These are phyloP conservation scores for Bufo gargarizans DNA, from an alignment of 2,113 vertebrate species.

Conservation along the genomic window DNA sequence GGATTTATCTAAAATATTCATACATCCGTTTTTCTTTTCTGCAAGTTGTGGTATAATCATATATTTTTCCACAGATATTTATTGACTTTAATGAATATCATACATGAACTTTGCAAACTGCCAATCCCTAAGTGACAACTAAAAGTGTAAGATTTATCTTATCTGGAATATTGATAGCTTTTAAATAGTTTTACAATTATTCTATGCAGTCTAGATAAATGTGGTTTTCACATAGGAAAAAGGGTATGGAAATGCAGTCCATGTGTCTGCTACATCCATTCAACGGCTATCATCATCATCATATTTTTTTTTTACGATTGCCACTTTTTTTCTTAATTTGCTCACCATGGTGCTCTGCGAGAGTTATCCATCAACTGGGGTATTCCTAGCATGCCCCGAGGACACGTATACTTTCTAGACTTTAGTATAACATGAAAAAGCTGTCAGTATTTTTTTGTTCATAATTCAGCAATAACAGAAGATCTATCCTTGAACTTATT, in stretches of 20 bases:
- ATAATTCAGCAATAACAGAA: conserved; percentile 30
- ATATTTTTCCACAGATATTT: neutral
- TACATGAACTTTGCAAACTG: neutral
- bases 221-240: neutral
- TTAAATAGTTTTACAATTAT: neutral
- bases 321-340: neutral
- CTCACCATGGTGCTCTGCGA: conserved; percentile 6
- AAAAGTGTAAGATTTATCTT: neutral
- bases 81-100: neutral
- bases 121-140: neutral
- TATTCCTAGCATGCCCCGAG: conserved; percentile 31
- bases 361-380: conserved; percentile 37
- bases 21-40: neutral
- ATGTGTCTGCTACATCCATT: neutral
- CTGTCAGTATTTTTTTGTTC: conserved; percentile 38
- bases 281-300: conserved; percentile 3
- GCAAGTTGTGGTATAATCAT: neutral
- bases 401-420: conserved; percentile 7
- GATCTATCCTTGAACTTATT: conserved; percentile 34
- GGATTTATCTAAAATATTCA: neutral
- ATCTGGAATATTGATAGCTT: neutral
- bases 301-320: neutral
- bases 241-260: neutral
- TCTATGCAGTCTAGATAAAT: neutral
- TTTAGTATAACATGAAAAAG: conserved; percentile 28